Conservation (phyloP, 2,888 invertebrate species). For the Chymomyza procnemis region DNA sequence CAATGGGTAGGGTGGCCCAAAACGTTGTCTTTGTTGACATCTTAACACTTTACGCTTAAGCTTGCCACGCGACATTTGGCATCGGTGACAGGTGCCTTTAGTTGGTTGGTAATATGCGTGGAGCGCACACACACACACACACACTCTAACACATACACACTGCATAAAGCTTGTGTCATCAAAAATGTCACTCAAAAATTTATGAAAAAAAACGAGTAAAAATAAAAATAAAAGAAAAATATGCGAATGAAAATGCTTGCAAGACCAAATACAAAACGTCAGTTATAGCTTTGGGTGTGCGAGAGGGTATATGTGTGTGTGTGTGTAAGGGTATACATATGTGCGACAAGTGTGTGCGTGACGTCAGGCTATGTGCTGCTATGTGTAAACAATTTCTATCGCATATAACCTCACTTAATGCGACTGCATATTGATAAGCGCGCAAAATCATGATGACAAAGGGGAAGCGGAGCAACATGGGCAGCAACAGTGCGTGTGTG, state of each 20-base stretch:
- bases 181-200: slow-evolving; percentile 76
- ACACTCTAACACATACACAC: slow-evolving; percentile 32
- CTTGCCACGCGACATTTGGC: slow-evolving; percentile 70
- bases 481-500: too few relatives aligned
- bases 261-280: not conserved
- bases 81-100: slow-evolving; percentile 73
- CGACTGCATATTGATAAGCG: slow-evolving; percentile 66
- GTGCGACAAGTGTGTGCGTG: slow-evolving; percentile 28
- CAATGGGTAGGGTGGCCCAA: not conserved
- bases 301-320: not conserved
- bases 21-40: slow-evolving; percentile 49
- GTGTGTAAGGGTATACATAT: slow-evolving; percentile 9
- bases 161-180: slow-evolving; percentile 70
- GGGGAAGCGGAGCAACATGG: not conserved
- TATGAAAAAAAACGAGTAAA: slow-evolving; percentile 56
- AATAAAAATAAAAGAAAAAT: slow-evolving; percentile 6
- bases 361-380: slow-evolving; percentile 15
- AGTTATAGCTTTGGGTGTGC: not conserved
- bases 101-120: slow-evolving; percentile 44
- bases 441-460: slow-evolving; percentile 19
- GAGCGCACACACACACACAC: slow-evolving; percentile 17
- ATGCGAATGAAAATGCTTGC: not conserved
- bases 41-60: slow-evolving; percentile 70
- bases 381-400: slow-evolving; percentile 33
- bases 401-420: slow-evolving; percentile 65